Conservation (phyloP, 1,140 invertebrate genomes). For the Zaprionus davidi region DNA sequence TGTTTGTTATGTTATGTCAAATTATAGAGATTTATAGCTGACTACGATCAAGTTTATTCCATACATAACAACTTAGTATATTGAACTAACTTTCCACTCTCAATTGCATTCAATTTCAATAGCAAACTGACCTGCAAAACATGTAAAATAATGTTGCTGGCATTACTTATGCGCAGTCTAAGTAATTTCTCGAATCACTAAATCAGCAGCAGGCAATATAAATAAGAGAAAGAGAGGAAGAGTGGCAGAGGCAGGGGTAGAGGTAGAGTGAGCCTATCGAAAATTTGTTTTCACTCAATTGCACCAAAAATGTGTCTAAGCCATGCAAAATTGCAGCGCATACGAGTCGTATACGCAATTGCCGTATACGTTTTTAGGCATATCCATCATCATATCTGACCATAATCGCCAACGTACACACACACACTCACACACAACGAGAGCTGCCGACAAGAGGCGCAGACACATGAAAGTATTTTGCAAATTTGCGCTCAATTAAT, state of each 20-base stretch:
- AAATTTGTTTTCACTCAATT: constrained; percentile 51
- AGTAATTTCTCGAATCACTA: constrained; percentile 21
- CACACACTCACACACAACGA: constrained; percentile 15
- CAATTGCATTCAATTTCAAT: neutral
- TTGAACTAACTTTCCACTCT: no score
- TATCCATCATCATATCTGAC: constrained; percentile 70
- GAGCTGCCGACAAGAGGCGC: constrained; percentile 16
- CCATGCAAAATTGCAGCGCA: constrained; percentile 9
- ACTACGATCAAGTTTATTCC: no score
- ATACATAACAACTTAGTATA: no score
- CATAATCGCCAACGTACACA: constrained; percentile 40
- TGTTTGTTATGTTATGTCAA: no score
- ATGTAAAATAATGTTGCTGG: neutral
- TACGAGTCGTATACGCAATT: constrained; percentile 59
- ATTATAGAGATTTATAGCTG: no score
- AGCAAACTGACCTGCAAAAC: neutral
- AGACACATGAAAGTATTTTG: constrained; percentile 78
- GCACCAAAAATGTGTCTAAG: constrained; percentile 23
- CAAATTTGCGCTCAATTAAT: constrained; percentile 83
- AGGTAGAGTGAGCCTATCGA: neutral
- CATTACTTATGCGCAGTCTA: constrained; percentile 14
- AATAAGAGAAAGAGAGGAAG: neutral
- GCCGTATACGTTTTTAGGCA: constrained; percentile 40
- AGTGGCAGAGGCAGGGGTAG: no score
- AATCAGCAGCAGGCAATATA: constrained; percentile 30